phyloP scores from a whole-genome alignment of 1,140 invertebrate species.

The Zaprionus taronus region DNA sequence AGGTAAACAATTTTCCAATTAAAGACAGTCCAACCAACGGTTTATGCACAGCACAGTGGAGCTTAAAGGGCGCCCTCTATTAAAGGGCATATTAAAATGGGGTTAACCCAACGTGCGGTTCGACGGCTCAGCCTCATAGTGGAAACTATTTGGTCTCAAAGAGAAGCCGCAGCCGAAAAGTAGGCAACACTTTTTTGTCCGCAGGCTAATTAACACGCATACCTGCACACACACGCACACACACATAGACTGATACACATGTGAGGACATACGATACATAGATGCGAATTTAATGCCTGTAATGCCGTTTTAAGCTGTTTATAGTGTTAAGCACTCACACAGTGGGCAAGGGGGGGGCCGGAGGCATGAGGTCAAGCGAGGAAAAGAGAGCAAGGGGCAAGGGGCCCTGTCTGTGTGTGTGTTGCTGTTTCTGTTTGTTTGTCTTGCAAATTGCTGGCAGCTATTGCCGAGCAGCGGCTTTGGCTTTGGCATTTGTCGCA shows the following conservation, averaged over 20 bases:
- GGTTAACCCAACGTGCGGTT: background rate
- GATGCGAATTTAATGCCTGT: slow-evolving; percentile 20
- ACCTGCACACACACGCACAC: background rate
- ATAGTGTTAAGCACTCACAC: slow-evolving; percentile 56
- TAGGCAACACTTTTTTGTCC: slow-evolving; percentile 22
- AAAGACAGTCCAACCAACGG: background rate
- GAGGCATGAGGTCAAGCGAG: too few species aligned
- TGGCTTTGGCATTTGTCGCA: slow-evolving; percentile 20
- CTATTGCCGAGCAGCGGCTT: slow-evolving; percentile 29
- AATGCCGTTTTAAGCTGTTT: slow-evolving; percentile 68
- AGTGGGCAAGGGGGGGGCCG: background rate
- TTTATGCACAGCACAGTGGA: background rate
- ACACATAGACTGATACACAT: background rate
- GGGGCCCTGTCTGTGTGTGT: background rate
- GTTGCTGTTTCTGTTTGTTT: slow-evolving; percentile 38
- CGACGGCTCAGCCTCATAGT: background rate
- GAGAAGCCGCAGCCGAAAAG: slow-evolving; percentile 10
- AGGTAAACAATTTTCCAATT: too few species aligned
- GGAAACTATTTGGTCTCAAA: background rate
- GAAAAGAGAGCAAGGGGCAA: too few species aligned
- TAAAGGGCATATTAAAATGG: background rate
- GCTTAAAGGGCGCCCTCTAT: background rate
- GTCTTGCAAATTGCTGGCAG: slow-evolving; percentile 58
- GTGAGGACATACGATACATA: background rate
- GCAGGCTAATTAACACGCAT: slow-evolving; percentile 10